Base-by-base conservation (phyloP, 2,888 invertebrate species). In the Strigamia maritima region DNA sequence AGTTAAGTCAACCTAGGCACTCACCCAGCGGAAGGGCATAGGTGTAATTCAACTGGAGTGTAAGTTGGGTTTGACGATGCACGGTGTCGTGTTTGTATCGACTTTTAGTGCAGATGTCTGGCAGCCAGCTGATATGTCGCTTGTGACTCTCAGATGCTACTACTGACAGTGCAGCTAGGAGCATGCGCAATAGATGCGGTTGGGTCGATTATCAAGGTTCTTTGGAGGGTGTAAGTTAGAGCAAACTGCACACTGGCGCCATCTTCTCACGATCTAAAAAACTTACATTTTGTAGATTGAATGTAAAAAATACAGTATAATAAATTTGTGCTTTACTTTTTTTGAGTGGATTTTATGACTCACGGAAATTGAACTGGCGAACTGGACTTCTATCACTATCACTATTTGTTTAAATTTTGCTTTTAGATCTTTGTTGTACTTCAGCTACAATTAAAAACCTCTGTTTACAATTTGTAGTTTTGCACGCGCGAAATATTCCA, bases 191-290 rank as follows among this genome's bases (percentile, higher is more conserved):
- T 70, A 26, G 26, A n/a, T 70, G 6, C 0, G 70, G 70, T 70
- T 28, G 26, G 70, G 70, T 70, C 70, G 70, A 70, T 70, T 70
- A 10, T 28, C 12, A 2, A 2, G 26, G 70, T 26, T 26, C 16
- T 16, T 26, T 14, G 14, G 70, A 70, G 70, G 70, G 70, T 70
- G 26, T 28, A 26, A 28, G 70, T 26, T 60, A 70, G 16, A 26
- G 14, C 26, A 28, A 70, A 70, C 70, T 70, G 70, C 70, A 70
- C 24, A 70, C 70, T 70, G 70, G 70, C 70, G 26, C 70, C 70
- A 26, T 28, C 70, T 70, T 70, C 26, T 26, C 26, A 26, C 70
- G 1, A 7, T 54, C n/a, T 16, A 4, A 19, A 44, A 16, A 3
- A 49, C 14, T n/a, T n/a, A 19, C 1, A n/a, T n/a, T 19, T n/a